Conservation (phyloP, 1,140 invertebrate genomes). For the Hycleus phaleratus region DNA sequence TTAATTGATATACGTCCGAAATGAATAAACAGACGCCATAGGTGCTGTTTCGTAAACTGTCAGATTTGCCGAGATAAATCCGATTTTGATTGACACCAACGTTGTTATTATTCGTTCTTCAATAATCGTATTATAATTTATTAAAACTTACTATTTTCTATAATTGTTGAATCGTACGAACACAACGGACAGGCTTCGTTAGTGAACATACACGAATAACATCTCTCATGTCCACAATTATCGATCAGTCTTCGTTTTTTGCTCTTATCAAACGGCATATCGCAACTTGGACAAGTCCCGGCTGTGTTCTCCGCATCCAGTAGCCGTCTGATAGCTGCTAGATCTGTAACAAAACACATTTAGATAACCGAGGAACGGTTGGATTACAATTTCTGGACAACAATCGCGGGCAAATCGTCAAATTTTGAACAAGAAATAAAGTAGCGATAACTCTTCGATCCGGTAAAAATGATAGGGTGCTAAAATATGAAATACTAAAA, state of each 20-base stretch:
- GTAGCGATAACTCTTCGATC: no score
- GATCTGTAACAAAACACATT: slow-evolving; percentile 49
- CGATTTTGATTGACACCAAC: no score
- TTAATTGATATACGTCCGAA: no score
- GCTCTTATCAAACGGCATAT: slow-evolving; percentile 90
- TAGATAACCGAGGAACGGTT: no score
- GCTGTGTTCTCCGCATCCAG: slow-evolving; percentile 54
- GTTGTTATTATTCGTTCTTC: no score
- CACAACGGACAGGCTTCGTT: slow-evolving; percentile 87
- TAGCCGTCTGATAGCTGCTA: slow-evolving; percentile 60
- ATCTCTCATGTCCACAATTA: slow-evolving; percentile 87
- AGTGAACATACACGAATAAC: slow-evolving; percentile 88
- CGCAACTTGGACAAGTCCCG: slow-evolving; percentile 67
- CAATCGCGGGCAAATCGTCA: no score
- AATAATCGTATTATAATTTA: not conserved
- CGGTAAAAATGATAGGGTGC: no score
- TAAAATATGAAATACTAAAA: no score
- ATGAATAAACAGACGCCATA: no score
- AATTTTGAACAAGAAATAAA: no score
- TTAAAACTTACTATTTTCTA: slow-evolving; percentile 1
- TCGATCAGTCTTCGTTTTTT: slow-evolving; percentile 90
- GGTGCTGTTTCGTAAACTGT: no score
- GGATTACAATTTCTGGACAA: not conserved
- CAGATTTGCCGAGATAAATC: no score
- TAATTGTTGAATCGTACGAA: slow-evolving; percentile 16